Evolutionary conservation across 2,888 invertebrate genomes (phyloP), one percentile per base, ranked within the genome.

Genomic region (Heliconius aoede): DNA sequence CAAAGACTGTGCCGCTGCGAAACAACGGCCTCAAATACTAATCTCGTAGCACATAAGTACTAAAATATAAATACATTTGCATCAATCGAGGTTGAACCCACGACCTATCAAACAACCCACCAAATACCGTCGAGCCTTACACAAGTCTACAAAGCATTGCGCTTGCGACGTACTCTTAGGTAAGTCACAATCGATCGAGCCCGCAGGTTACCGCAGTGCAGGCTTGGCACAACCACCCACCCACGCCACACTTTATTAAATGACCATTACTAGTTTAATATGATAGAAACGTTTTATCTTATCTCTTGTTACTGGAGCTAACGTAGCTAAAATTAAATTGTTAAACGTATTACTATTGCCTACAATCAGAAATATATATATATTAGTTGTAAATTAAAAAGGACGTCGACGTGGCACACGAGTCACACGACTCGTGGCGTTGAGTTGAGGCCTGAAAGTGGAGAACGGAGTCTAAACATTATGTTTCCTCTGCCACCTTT

Each of bases 141-240:
- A 60, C 13, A 26, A 13, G n/a, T 7, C 3, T 15, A 36, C 36
- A 65, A 15, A 36, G 11, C 30, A 76, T 28, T 76, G 76, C 76
- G 76, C 76, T 28, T 76, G 76, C 76, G 76, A 76, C 76, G 71
- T 73, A n/a, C n/a, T n/a, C n/a, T n/a, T n/a, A 46, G 46, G 46
- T 46, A 30, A 62, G n/a, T 36, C 21, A 58, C 18, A 13, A 76
- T 76, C 64, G 76, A 76, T 58, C 36, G 18, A 28, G n/a, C 76
- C 76, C 76, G 76, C 76, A 76, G 64, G 58, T 64, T 76, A 40
- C 36, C 76, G 76, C 76, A 76, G 64, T 76, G 72, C 71, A 21
- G 76, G 55, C 24, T 69, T 71, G 71, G 75, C 75, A 55, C 75
- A 28, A 26, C 32, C 55, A n/a, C 51, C 8, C 46, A 21, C 46